Base-by-base conservation (phyloP, 2,888 invertebrate species). In the Cheilosia vernalis region DNA sequence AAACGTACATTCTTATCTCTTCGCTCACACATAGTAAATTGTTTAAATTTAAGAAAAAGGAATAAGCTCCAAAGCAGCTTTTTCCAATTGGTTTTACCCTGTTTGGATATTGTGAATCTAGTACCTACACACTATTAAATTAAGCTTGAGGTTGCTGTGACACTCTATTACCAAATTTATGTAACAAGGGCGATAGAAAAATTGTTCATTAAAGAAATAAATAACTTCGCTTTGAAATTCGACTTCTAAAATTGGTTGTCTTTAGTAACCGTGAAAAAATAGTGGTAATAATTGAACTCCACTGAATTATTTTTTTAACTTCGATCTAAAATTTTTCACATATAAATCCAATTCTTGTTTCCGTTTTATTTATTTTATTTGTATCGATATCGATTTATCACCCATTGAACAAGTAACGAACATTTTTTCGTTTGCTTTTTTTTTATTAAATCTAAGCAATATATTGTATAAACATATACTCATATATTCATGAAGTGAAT, bases 121-220 rank as follows among this genome's bases (percentile, higher is more conserved):
- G 30, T 56, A 64, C 66, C 21, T 21, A 21, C 21, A 66, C 10
- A 10, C 24, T 44, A n/a, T 60, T 30, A 51, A n/a, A 15, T 53
- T 47, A 55, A 83, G 66, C 64, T 70, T 70, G 33, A n/a, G 37
- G 15, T 47, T 6, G 19, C 15, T 33, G 21, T 44, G 40, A 37
- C 40, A 17, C 6, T 81, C 63, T 72, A 30, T 64, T 51, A 69
- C 64, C 60, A 51, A 44, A 60, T 83, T 66, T 78, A 83, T 83
- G 82, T 83, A 83, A 72, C 49, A 64, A 51, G 40, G 44, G 40
- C 27, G 2, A n/a, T 19, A 24, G 3, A 21, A 49, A 4, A 21
- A 13, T 4, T 21, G 2, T 64, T 40, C 30, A 44, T 19, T 15
- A 17, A 17, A 40, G 40, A 9, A 9, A 42, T 44, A 30, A 27